Conservation (phyloP, 2,797 vertebrate species). For the Allobates femoralis region DNA sequence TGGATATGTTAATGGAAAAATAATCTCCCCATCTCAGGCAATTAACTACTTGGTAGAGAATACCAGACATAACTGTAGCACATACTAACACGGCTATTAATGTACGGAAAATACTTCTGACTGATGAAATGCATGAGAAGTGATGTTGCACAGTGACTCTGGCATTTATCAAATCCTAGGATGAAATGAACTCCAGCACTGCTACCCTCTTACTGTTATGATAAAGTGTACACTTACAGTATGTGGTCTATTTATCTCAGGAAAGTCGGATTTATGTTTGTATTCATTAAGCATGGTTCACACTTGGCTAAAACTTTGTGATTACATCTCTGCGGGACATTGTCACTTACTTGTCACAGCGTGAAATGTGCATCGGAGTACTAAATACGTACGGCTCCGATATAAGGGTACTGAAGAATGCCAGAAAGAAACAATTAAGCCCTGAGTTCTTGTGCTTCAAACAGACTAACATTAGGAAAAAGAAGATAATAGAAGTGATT, state of each 20-base stretch:
- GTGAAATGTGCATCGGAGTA: slow-evolving; percentile 23
- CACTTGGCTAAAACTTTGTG: slow-evolving; percentile 54
- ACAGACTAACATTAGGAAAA: neutral
- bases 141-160: slow-evolving; percentile 18
- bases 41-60: slow-evolving; percentile 26
- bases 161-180: slow-evolving; percentile 36
- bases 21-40: neutral
- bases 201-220: slow-evolving; percentile 6
- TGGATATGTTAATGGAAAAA: slow-evolving; percentile 26
- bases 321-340: slow-evolving; percentile 45
- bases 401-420: neutral
- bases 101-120: slow-evolving; percentile 48
- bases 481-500: neutral
- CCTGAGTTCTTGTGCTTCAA: neutral
- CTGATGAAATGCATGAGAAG: slow-evolving; percentile 16
- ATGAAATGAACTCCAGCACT: neutral
- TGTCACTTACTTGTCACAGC: slow-evolving; percentile 42
- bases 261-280: slow-evolving; percentile 48
- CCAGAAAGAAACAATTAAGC: slow-evolving; percentile 12
- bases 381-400: slow-evolving; percentile 23
- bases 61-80: slow-evolving; percentile 18
- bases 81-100: neutral
- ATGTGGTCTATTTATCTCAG: slow-evolving; percentile 21
- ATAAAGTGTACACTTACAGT: slow-evolving; percentile 23
- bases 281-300: slow-evolving; percentile 41